Evolutionary conservation across 2,797 vertebrate species (phyloP).

Genomic region (Lagocephalus sceleratus): DNA sequence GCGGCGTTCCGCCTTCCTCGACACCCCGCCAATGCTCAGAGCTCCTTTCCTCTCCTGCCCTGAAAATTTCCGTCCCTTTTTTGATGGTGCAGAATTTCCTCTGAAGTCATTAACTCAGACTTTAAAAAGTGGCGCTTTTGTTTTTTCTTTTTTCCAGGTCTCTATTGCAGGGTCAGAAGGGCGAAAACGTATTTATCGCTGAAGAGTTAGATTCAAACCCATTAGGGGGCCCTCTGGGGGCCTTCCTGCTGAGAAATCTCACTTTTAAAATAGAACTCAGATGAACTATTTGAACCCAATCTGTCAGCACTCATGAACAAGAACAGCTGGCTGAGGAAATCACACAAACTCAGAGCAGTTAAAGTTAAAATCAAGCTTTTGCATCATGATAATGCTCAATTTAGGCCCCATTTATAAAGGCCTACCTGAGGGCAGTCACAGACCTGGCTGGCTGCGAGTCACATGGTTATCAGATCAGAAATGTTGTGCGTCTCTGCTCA

Average conservation of each 20-base stretch:
- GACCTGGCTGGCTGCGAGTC: constrained; percentile 57
- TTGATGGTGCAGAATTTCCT: constrained; percentile 7
- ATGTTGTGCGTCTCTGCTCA: constrained; percentile 46
- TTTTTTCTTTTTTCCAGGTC: neutral
- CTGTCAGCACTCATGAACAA: constrained; percentile 24
- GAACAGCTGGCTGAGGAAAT: constrained; percentile 14
- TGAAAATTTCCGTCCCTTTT: constrained; percentile 17
- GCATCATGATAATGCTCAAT: too few relatives aligned
- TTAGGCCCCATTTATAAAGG: neutral
- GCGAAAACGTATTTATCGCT: constrained; percentile 8
- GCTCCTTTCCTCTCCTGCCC: constrained; percentile 15
- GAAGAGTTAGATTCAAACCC: constrained; percentile 13
- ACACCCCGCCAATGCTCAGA: constrained; percentile 24
- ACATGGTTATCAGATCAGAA: constrained; percentile 69
- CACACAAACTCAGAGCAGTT: constrained; percentile 5
- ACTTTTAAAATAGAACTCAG: constrained; percentile 11
- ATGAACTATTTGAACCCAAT: constrained; percentile 11
- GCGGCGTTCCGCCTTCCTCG: constrained; percentile 24
- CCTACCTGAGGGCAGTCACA: constrained; percentile 2
- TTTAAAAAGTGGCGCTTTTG: neutral
- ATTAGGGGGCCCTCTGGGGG: constrained; percentile 7
- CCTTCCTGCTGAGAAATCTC: constrained; percentile 4
- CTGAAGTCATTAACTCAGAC: constrained; percentile 16
- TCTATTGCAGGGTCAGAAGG: neutral
- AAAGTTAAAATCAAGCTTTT: neutral